Percentiles rank a stretch among this genome's conserved stretches.
These are phyloP conservation scores for Acromyrmex echinatior DNA, from an alignment of 1,140 invertebrate species.

Conservation along the genomic window DNA sequence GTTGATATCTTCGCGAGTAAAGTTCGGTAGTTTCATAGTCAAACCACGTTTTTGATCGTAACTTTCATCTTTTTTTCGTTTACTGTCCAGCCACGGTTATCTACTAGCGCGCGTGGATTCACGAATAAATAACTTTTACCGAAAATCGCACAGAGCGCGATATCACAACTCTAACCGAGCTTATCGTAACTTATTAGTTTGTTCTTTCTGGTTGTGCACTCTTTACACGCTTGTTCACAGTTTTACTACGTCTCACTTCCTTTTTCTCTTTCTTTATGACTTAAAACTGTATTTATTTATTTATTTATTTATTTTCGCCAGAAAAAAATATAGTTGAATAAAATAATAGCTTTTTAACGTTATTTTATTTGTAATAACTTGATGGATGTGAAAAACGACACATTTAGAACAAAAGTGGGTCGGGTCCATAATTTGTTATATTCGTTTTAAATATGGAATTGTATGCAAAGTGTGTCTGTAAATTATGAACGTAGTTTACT, in stretches of 20 bases:
- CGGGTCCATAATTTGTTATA: slow-evolving; percentile 15
- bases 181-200: slow-evolving; percentile 33
- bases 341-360: neutral
- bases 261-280: neutral
- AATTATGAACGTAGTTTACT: slow-evolving; percentile 46
- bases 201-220: neutral
- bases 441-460: slow-evolving; percentile 9
- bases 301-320: neutral
- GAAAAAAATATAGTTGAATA: neutral
- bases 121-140: slow-evolving; percentile 43
- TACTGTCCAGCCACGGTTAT: slow-evolving; percentile 20
- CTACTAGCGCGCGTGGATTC: neutral
- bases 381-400: neutral
- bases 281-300: slow-evolving; percentile 8
- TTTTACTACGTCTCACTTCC: neutral
- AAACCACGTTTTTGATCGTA: slow-evolving; percentile 49
- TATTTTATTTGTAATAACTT: slow-evolving; percentile 2
- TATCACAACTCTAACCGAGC: slow-evolving; percentile 7
- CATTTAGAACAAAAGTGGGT: slow-evolving; percentile 4
- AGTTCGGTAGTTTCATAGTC: slow-evolving; percentile 28
- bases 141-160: slow-evolving; percentile 15
- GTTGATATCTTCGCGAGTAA: slow-evolving; percentile 22
- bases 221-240: neutral
- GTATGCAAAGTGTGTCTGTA: slow-evolving; percentile 11
- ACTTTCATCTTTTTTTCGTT: slow-evolving; percentile 35